Percentiles rank a stretch among this genome's conserved stretches.
These are phyloP conservation scores for Pyrocoelia pectoralis DNA, from an alignment of 2,888 invertebrate species.

Conservation along the genomic window DNA sequence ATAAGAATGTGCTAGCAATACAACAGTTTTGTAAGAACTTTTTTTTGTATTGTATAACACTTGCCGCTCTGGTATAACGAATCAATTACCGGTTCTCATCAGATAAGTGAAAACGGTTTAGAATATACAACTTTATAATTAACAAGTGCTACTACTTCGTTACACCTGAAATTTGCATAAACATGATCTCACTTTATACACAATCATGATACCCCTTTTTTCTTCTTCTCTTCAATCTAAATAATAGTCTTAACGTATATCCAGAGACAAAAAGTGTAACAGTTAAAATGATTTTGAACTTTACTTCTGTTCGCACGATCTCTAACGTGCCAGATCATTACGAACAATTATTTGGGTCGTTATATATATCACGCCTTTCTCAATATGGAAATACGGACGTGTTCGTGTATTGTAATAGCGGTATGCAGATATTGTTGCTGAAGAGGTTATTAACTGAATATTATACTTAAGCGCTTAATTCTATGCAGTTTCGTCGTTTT, in stretches of 20 bases:
- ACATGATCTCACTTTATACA: slow-evolving; percentile 26
- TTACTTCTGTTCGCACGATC: slow-evolving; percentile 54
- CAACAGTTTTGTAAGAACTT: slow-evolving; percentile 27
- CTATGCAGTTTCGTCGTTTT: neutral
- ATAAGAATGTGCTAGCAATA: slow-evolving; percentile 26
- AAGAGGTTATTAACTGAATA: slow-evolving; percentile 33
- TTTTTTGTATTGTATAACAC: slow-evolving; percentile 30
- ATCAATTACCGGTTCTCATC: slow-evolving; percentile 33
- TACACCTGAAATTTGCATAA: slow-evolving; percentile 37
- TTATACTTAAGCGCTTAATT: slow-evolving; percentile 18
- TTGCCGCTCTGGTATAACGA: slow-evolving; percentile 29
- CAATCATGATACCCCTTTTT: neutral
- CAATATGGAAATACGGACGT: slow-evolving; percentile 55
- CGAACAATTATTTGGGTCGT: slow-evolving; percentile 59
- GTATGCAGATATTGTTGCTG: slow-evolving; percentile 34
- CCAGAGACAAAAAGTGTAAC: slow-evolving; percentile 13
- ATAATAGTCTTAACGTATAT: neutral
- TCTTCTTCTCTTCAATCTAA: neutral
- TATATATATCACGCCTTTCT: slow-evolving; percentile 58
- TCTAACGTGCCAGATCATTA: slow-evolving; percentile 54
- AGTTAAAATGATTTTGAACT: slow-evolving; percentile 30
- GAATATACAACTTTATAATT: slow-evolving; percentile 36
- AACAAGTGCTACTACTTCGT: slow-evolving; percentile 35
- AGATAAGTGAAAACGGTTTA: slow-evolving; percentile 32
- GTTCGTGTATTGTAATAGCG: slow-evolving; percentile 54